Evolutionary conservation across 2,797 vertebrate genomes (phyloP).

Genomic region (Dryobates pubescens): DNA sequence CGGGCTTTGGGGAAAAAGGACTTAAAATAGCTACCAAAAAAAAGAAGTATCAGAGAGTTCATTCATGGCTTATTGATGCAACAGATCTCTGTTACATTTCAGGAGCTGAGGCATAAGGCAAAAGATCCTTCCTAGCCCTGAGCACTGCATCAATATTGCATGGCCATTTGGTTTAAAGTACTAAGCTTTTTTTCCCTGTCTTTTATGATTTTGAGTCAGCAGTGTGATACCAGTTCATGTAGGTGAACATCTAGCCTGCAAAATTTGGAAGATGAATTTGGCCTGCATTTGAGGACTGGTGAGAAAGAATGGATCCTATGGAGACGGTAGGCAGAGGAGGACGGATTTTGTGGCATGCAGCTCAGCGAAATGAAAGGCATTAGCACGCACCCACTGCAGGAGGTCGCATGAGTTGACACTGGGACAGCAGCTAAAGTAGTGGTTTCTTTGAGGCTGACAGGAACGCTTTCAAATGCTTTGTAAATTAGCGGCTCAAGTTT

Average conservation of each 20-base stretch:
- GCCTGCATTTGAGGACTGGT: background rate
- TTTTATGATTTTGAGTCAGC: background rate
- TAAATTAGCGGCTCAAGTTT: constrained; percentile 5
- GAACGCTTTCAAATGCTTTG: background rate
- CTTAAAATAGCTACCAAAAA: constrained; percentile 21
- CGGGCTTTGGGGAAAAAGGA: background rate
- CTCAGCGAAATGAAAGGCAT: background rate
- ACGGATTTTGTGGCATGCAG: background rate
- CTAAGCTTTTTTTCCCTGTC: background rate
- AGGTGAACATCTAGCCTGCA: background rate
- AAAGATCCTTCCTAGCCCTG: background rate
- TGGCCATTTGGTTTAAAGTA: background rate
- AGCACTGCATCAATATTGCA: background rate
- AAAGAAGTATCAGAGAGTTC: background rate
- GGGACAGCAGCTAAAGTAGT: background rate
- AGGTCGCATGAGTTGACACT: background rate
- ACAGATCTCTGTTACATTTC: background rate
- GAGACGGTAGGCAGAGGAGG: background rate
- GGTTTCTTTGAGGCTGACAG: background rate
- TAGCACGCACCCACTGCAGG: background rate
- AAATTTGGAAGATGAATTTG: background rate
- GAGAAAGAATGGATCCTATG: background rate
- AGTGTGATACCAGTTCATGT: background rate
- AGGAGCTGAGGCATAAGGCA: background rate
- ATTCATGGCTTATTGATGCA: constrained; percentile 29